These are phyloP conservation scores for Scaptodrosophila latifasciaeformis DNA, from an alignment of 2,888 invertebrate genomes.

Conservation along the genomic window DNA sequence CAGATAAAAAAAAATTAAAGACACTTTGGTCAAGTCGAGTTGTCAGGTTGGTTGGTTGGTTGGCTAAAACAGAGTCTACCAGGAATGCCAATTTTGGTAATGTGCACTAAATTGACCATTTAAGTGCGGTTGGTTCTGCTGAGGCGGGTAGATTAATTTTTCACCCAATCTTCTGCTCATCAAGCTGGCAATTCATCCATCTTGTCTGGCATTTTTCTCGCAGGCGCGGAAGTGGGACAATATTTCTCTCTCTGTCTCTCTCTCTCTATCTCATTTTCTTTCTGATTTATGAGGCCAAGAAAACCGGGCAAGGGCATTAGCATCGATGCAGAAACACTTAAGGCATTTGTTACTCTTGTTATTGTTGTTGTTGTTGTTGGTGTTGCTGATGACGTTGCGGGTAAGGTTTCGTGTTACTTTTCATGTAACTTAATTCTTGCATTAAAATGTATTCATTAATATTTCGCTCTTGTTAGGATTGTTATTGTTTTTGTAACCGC, in stretches of 20 bases:
- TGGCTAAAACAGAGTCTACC: slow-evolving; percentile 37
- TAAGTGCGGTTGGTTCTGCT: slow-evolving; percentile 38
- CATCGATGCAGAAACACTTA: slow-evolving; percentile 58
- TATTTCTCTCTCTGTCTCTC: no score
- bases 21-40: no score
- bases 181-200: slow-evolving; percentile 33
- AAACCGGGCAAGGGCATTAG: slow-evolving; percentile 52
- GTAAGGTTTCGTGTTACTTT: slow-evolving; percentile 53
- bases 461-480: slow-evolving; percentile 25
- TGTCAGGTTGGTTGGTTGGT: no score
- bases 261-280: no score
- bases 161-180: slow-evolving; percentile 17
- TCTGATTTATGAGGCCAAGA: slow-evolving; percentile 58
- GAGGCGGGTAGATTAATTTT: slow-evolving; percentile 1
- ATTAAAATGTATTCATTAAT: slow-evolving; percentile 70
- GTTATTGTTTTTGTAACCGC: slow-evolving; percentile 10
- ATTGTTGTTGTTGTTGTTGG: slow-evolving; percentile 15
- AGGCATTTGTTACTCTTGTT: slow-evolving; percentile 33
- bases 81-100: slow-evolving; percentile 53
- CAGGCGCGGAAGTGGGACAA: slow-evolving; percentile 9
- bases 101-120: slow-evolving; percentile 66
- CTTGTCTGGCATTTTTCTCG: background rate
- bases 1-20: no score
- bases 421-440: slow-evolving; percentile 70
- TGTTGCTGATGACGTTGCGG: slow-evolving; percentile 44